Evolutionary conservation across 2,888 invertebrate species (phyloP).

Genomic region (Cheilosia variabilis): DNA sequence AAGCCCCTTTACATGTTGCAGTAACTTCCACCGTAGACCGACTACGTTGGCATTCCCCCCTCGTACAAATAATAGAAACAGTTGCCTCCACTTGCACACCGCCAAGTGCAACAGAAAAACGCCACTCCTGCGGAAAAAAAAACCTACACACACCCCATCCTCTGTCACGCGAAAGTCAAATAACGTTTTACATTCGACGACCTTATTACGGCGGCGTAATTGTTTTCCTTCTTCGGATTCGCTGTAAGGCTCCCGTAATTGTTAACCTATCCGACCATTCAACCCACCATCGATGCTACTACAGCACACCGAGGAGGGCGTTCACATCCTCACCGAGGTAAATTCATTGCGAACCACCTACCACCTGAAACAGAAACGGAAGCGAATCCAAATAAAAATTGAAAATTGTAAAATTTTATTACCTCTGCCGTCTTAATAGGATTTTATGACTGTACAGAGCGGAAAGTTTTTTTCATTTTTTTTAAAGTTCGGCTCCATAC

Average conservation of each 20-base stretch:
- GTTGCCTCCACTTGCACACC: conserved; percentile 26
- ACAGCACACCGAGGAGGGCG: neutral
- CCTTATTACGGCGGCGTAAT: conserved; percentile 66
- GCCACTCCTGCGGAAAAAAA: conserved; percentile 14
- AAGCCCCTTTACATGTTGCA: conserved; percentile 34
- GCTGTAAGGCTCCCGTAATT: conserved; percentile 42
- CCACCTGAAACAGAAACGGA: conserved; percentile 45
- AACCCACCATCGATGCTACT: conserved; percentile 10
- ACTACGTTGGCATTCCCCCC: conserved; percentile 3
- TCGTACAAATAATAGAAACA: conserved; percentile 45
- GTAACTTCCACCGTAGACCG: conserved; percentile 45
- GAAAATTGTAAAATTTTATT: conserved; percentile 82
- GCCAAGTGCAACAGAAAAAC: conserved; percentile 48
- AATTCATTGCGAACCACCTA: conserved; percentile 10
- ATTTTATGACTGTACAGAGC: conserved; percentile 63
- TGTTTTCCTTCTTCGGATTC: conserved; percentile 40
- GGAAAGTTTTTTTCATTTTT: conserved; percentile 64
- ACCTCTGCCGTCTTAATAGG: conserved; percentile 76
- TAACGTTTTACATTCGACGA: conserved; percentile 66
- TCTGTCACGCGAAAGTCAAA: conserved; percentile 72
- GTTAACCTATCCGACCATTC: conserved; percentile 55
- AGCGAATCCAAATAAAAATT: conserved; percentile 79
- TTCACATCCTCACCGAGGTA: conserved; percentile 35
- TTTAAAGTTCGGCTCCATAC: conserved; percentile 48
- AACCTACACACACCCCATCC: neutral